These are phyloP conservation scores for Callipepla californica DNA, from an alignment of 2,113 vertebrate species.

Conservation along the genomic window DNA sequence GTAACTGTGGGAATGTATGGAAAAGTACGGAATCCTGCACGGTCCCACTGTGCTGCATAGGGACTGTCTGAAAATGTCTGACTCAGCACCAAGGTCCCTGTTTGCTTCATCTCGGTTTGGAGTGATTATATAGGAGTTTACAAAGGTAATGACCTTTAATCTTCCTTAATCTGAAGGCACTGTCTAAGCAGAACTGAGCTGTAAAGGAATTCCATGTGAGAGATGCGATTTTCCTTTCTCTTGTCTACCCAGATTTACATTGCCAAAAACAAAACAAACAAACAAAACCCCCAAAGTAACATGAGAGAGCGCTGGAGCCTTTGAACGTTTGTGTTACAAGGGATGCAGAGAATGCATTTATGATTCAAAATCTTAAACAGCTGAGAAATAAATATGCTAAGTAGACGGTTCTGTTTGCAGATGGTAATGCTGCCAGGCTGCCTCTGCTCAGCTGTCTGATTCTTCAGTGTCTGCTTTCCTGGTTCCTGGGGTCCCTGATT, in stretches of 20 bases:
- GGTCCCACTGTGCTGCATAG: neutral
- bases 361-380: conserved; percentile 47
- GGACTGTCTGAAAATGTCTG: conserved; percentile 2
- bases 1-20: too few species aligned
- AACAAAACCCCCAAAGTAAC: conserved; percentile 26
- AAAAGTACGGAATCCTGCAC: too few species aligned
- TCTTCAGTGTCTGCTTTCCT: conserved; percentile 45
- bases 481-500: conserved; percentile 47
- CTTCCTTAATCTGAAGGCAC: conserved; percentile 32
- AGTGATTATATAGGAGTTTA: conserved; percentile 43
- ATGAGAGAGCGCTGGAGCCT: neutral
- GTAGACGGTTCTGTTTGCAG: conserved; percentile 63
- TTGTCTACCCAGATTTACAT: conserved; percentile 60
- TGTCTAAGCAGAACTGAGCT: conserved; percentile 28
- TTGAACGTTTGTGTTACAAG: neutral
- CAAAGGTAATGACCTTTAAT: neutral
- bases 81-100: neutral
- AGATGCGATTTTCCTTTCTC: conserved; percentile 40
- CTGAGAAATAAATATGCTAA: conserved; percentile 70
- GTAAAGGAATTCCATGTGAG: conserved; percentile 43
- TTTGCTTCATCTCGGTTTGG: conserved; percentile 34
- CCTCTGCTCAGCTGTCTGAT: conserved; percentile 66
- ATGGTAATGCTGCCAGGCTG: conserved; percentile 62
- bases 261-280: conserved; percentile 56
- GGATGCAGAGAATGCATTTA: conserved; percentile 19